Evolutionary conservation across 2,113 vertebrate species (phyloP).

Genomic region (Rallus limicola): DNA sequence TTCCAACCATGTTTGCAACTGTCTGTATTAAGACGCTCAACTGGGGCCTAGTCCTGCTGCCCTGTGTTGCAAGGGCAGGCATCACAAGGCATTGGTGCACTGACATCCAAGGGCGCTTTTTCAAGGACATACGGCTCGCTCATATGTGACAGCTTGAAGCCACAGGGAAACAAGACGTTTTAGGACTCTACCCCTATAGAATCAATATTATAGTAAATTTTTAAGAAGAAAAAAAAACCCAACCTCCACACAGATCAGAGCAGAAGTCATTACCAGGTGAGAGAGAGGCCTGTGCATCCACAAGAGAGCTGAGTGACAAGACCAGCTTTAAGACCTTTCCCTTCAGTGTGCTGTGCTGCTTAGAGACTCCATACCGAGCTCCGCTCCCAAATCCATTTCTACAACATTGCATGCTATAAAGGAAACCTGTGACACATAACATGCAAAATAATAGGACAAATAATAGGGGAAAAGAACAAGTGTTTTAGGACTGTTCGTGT

Average conservation of each 20-base stretch:
- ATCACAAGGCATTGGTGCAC: background rate
- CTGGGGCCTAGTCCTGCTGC: background rate
- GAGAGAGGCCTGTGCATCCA: background rate
- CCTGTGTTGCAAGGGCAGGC: background rate
- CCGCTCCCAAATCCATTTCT: background rate
- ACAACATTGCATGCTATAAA: background rate
- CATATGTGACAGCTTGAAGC: background rate
- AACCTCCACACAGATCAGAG: background rate
- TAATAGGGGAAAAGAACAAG: background rate
- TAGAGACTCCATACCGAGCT: background rate
- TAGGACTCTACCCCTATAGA: background rate
- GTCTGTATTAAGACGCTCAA: background rate
- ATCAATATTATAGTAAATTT: background rate
- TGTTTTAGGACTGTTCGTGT: background rate
- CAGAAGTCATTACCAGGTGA: background rate
- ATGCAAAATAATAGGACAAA: background rate
- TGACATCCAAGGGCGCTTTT: background rate
- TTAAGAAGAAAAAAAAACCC: too few species aligned
- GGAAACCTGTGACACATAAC: background rate
- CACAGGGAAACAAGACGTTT: background rate
- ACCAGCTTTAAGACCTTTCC: background rate
- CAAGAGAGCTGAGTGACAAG: background rate
- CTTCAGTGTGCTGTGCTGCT: background rate
- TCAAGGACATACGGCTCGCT: background rate
- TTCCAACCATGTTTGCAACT: background rate